These are phyloP conservation scores for Thunnus maccoyii DNA, from an alignment of 2,113 vertebrate genomes.

Conservation along the genomic window DNA sequence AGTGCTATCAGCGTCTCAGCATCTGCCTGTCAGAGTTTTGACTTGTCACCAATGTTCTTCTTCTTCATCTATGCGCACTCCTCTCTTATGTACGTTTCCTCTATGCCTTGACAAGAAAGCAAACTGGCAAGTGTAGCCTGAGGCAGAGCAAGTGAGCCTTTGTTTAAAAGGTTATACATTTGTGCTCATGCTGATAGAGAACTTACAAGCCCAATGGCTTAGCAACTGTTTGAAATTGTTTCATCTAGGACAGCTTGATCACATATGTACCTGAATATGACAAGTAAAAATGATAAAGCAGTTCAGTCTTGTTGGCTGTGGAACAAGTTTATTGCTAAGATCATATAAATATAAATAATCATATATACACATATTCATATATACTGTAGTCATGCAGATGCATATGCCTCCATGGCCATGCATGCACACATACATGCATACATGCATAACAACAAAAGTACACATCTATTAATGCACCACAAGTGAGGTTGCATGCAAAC, in stretches of 20 bases:
- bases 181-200: constrained; percentile 65
- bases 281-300: background rate
- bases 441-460: background rate
- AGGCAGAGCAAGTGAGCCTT: constrained; percentile 72
- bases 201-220: constrained; percentile 41
- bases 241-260: constrained; percentile 51
- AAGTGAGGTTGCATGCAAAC: background rate
- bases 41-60: constrained; percentile 68
- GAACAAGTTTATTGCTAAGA: background rate
- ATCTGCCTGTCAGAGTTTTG: constrained; percentile 73
- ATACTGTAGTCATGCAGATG: too few relatives aligned
- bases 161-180: constrained; percentile 76
- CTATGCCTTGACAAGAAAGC: constrained; percentile 70
- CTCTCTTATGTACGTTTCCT: constrained; percentile 58
- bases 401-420: background rate
- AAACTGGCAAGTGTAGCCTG: constrained; percentile 76
- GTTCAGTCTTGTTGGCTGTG: background rate
- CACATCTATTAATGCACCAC: background rate
- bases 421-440: background rate
- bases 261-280: constrained; percentile 28
- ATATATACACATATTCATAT: background rate
- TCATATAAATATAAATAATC: background rate
- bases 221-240: constrained; percentile 41
- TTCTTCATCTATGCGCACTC: constrained; percentile 59
- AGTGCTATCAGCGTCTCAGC: constrained; percentile 62